Percentiles rank a stretch among this genome's conserved stretches.
Evolutionary conservation across 2,888 invertebrate species (phyloP).

Genomic region (Abscondita cerata): DNA sequence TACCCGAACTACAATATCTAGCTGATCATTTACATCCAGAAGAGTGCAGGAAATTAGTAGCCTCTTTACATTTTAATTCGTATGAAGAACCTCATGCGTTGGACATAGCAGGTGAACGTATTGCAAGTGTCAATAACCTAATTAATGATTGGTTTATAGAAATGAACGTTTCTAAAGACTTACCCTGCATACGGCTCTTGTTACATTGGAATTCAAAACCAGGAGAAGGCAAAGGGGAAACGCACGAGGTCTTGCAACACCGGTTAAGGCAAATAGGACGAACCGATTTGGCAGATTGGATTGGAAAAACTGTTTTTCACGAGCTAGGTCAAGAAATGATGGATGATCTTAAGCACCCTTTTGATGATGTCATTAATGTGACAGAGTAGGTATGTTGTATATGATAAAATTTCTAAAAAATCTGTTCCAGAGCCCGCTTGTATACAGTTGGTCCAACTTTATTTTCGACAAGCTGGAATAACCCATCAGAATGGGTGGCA

Average conservation of each 20-base stretch:
- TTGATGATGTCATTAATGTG: slow-evolving; percentile 42
- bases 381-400: slow-evolving; percentile 20
- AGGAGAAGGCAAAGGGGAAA: slow-evolving; percentile 63
- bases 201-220: slow-evolving; percentile 64
- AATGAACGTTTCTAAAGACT: slow-evolving; percentile 60
- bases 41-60: slow-evolving; percentile 66
- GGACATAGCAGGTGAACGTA: slow-evolving; percentile 57
- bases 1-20: slow-evolving; percentile 61
- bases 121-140: neutral
- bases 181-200: slow-evolving; percentile 64
- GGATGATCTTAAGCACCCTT: slow-evolving; percentile 47
- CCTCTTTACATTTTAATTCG: slow-evolving; percentile 64
- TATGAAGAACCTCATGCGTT: slow-evolving; percentile 58
- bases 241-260: slow-evolving; percentile 63
- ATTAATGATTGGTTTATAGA: slow-evolving; percentile 43
- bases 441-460: slow-evolving; percentile 32
- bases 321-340: slow-evolving; percentile 61
- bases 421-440: slow-evolving; percentile 15
- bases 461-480: slow-evolving; percentile 35
- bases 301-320: slow-evolving; percentile 65
- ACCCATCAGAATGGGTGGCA: slow-evolving; percentile 48
- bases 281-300: slow-evolving; percentile 66
- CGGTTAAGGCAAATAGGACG: slow-evolving; percentile 67
- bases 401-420: neutral
- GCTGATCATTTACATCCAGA: slow-evolving; percentile 63